Evolutionary conservation across 2,888 invertebrate genomes (phyloP).

Genomic region (Leptinotarsa peninsularis): DNA sequence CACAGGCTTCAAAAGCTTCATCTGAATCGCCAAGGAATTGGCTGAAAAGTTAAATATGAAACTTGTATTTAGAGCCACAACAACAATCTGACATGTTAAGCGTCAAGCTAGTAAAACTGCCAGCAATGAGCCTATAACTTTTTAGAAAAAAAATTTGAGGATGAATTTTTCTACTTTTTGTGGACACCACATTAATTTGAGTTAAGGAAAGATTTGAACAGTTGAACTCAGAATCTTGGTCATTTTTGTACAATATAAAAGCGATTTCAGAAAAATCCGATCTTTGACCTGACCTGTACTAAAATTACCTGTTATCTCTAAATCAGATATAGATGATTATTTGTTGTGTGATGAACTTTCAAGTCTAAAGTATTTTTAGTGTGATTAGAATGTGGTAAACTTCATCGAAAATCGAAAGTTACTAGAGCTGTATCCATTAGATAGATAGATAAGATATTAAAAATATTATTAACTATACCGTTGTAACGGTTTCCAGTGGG

Average conservation of each 20-base stretch:
- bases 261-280: conserved; percentile 26
- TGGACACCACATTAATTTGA: conserved; percentile 22
- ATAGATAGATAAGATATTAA: conserved; percentile 43
- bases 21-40: background rate
- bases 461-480: conserved; percentile 24
- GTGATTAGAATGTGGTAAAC: conserved; percentile 22
- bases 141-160: conserved; percentile 15
- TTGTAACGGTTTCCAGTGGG: conserved; percentile 33
- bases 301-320: conserved; percentile 28
- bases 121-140: conserved; percentile 17
- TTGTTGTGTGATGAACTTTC: conserved; percentile 28
- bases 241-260: conserved; percentile 33
- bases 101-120: background rate
- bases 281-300: conserved; percentile 15
- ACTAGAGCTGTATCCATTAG: conserved; percentile 51
- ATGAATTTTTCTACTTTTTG: conserved; percentile 1
- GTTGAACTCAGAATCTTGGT: conserved; percentile 32
- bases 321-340: conserved; percentile 38
- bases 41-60: background rate
- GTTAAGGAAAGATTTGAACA: conserved; percentile 33
- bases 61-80: background rate
- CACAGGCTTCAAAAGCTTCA: background rate
- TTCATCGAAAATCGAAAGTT: conserved; percentile 41
- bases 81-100: background rate
- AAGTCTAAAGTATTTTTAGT: conserved; percentile 23